Conservation (phyloP, 2,888 invertebrate species). For the Eupithecia abbreviata region DNA sequence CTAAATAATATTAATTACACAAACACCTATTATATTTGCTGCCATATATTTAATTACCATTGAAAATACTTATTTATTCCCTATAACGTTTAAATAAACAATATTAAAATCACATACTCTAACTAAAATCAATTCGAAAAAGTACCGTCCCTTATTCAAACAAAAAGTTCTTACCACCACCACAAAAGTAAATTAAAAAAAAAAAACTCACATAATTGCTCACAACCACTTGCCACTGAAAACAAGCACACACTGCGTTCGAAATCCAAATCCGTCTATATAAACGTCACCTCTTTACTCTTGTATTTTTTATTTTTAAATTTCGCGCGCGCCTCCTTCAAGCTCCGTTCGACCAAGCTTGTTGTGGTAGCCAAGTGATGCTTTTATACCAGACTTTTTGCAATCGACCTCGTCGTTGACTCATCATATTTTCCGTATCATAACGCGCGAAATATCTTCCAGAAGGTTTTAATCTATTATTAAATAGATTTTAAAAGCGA, state of each 20-base stretch:
- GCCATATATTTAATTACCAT: neutral
- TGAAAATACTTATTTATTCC: neutral
- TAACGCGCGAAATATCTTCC: conserved; percentile 4
- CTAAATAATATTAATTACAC: neutral
- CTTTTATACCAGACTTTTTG: conserved; percentile 31
- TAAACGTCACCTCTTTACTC: conserved; percentile 33
- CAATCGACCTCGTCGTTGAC: conserved; percentile 24
- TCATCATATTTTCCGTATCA: conserved; percentile 18
- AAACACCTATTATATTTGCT: neutral
- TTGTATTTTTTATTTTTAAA: conserved; percentile 19
- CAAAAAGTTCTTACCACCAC: neutral
- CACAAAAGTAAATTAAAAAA: conserved; percentile 9
- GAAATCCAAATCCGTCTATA: conserved; percentile 34
- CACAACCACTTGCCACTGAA: conserved; percentile 42
- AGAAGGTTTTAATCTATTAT: conserved; percentile 8
- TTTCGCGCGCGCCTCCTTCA: conserved; percentile 10
- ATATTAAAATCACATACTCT: neutral
- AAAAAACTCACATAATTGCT: conserved; percentile 41
- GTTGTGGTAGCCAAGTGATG: neutral
- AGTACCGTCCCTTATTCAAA: neutral
- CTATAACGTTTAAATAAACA: neutral
- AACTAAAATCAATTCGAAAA: neutral
- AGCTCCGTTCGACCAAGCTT: conserved; percentile 20
- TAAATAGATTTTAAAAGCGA: neutral
- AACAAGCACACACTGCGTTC: conserved; percentile 39